phyloP scores from a whole-genome alignment of 1,140 invertebrate genomes.

The Microplitis demolitor region DNA sequence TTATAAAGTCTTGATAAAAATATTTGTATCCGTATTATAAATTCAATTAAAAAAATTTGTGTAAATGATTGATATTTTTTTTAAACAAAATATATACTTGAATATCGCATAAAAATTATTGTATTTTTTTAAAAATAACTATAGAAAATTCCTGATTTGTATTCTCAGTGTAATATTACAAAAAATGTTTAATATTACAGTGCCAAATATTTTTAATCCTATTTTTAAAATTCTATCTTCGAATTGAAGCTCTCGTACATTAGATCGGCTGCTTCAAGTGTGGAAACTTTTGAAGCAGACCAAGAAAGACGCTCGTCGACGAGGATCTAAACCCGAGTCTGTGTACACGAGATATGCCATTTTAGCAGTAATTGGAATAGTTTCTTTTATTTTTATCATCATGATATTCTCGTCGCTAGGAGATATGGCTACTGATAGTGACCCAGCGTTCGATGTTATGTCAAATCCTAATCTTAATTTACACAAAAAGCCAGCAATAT shows the following conservation, averaged over 20 bases:
- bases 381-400: conserved; percentile 55
- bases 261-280: conserved; percentile 75
- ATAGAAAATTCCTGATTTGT: no score
- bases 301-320: conserved; percentile 45
- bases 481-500: conserved; percentile 25
- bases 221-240: not conserved
- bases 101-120: no score
- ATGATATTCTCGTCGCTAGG: conserved; percentile 65
- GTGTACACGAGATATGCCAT: conserved; percentile 64
- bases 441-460: conserved; percentile 62
- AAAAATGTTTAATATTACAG: not conserved
- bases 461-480: conserved; percentile 64
- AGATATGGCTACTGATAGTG: conserved; percentile 65
- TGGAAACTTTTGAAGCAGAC: conserved; percentile 60
- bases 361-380: conserved; percentile 61
- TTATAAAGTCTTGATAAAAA: no score
- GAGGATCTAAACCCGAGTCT: conserved; percentile 50
- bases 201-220: not conserved
- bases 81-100: no score
- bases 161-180: not conserved
- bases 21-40: no score
- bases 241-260: conserved; percentile 39
- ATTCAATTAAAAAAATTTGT: not conserved
- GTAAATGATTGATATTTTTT: not conserved
- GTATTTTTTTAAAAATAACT: no score